Evolutionary conservation across 1,140 invertebrate species (phyloP).

Genomic region (Mya arenaria): DNA sequence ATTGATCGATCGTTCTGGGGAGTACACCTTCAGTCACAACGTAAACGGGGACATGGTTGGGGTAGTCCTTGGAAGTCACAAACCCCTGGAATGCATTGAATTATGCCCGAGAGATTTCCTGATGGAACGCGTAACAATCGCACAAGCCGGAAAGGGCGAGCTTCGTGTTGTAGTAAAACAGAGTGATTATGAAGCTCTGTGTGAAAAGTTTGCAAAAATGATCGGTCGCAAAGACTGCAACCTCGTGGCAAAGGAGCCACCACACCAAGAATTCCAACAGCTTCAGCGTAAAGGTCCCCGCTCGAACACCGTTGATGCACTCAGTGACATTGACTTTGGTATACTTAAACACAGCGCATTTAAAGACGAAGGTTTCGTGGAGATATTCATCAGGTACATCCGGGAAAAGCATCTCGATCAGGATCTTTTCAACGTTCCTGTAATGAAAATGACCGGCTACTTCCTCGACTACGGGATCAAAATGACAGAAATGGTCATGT

Average conservation of each 20-base stretch:
- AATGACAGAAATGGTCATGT: slow-evolving; percentile 16
- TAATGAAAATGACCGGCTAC: slow-evolving; percentile 31
- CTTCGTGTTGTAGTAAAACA: background rate
- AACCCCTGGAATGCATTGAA: background rate
- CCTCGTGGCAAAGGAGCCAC: background rate
- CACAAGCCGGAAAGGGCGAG: background rate
- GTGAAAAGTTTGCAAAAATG: slow-evolving; percentile 23
- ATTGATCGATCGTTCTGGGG: background rate
- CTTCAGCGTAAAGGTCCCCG: background rate
- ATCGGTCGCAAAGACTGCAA: slow-evolving; percentile 21
- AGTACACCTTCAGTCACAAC: slow-evolving; percentile 30
- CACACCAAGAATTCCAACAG: background rate
- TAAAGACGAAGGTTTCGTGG: background rate
- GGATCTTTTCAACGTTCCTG: slow-evolving; percentile 3
- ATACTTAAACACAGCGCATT: slow-evolving; percentile 39
- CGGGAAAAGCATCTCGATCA: background rate
- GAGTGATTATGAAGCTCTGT: background rate
- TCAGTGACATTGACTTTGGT: slow-evolving; percentile 31
- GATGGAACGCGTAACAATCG: background rate
- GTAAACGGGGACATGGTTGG: slow-evolving; percentile 30
- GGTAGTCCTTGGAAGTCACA: background rate
- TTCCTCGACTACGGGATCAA: slow-evolving; percentile 37
- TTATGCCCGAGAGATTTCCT: background rate
- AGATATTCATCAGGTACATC: slow-evolving; percentile 4
- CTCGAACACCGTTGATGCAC: background rate